Conservation (phyloP, 2,888 invertebrate genomes). For the Aquatica leii region DNA sequence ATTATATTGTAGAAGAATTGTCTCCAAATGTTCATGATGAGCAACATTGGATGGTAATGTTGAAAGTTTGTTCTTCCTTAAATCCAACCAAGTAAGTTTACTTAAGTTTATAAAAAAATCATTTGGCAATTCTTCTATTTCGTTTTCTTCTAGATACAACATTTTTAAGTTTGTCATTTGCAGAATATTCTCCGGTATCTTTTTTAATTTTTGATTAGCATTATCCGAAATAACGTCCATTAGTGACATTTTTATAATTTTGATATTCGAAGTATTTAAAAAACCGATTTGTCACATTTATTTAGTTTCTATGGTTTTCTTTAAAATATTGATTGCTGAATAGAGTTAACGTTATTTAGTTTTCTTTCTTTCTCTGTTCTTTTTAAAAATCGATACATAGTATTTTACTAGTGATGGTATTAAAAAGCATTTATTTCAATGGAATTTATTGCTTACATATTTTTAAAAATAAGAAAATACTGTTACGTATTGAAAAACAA, state of each 20-base stretch:
- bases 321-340: too few relatives aligned
- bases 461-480: too few relatives aligned
- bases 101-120: slow-evolving; percentile 67
- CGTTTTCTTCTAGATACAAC: slow-evolving; percentile 67
- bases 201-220: slow-evolving; percentile 51
- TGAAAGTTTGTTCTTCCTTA: slow-evolving; percentile 68
- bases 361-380: too few relatives aligned
- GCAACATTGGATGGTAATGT: slow-evolving; percentile 67
- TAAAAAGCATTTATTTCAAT: too few relatives aligned
- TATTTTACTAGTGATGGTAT: too few relatives aligned
- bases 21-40: slow-evolving; percentile 67
- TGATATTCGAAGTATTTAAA: background rate
- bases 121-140: slow-evolving; percentile 64
- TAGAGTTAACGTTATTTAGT: too few relatives aligned
- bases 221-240: slow-evolving; percentile 57
- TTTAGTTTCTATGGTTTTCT: slow-evolving; percentile 2
- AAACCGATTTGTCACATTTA: background rate
- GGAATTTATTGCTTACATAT: too few relatives aligned
- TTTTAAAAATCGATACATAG: too few relatives aligned
- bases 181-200: slow-evolving; percentile 52
- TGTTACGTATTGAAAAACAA: too few relatives aligned
- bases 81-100: slow-evolving; percentile 70
- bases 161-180: slow-evolving; percentile 59
- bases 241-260: slow-evolving; percentile 46
- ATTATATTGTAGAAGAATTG: slow-evolving; percentile 71